Evolutionary conservation across 2,888 invertebrate genomes (phyloP), one percentile per base, ranked within the genome.

Genomic region (Apotomis betuletana): DNA sequence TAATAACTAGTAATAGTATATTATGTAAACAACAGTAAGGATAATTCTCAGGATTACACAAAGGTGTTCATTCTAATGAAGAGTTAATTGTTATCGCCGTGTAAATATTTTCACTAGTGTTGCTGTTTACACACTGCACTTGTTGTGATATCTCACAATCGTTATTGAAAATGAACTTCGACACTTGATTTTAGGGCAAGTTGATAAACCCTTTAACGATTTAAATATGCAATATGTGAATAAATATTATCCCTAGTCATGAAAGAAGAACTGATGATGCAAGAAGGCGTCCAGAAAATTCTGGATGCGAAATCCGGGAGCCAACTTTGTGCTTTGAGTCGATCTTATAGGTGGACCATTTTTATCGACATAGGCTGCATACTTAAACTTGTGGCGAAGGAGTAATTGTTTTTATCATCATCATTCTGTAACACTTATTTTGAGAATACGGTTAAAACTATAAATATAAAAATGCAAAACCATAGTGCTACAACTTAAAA

Each of bases 61-160:
- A 41, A 57, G 63, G 55, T 61, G 52, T 52, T 67, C 12, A 68
- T 61, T 46, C 54, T 61, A 55, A 13, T 69, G 54, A 44, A 65
- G 55, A 69, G 57, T 62, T 49, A 51, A 58, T 55, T 67, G 41
- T 67, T 67, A 71, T 71, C 67, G 57, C 27, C 4, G 54, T 46
- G 38, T 71, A 71, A 71, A 60, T 67, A 61, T 70, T 61, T 57
- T 13, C 49, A 13, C 49, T 49, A 13, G 60, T 61, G 70, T 55
- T 67, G 57, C 61, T 57, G 70, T 67, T 71, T 61, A 60, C 62
- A 55, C 51, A 61, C n/a, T 69, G 55, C 62, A 69, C 12, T 46
- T 67, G 10, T 62, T 55, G 55, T 57, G 44, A 58, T 51, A 63
- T 63, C 61, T 71, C 61, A 62, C 62, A 67, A 67, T 67, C 65